These are phyloP conservation scores for Oryzaephilus surinamensis DNA, from an alignment of 1,140 invertebrate genomes.

Conservation along the genomic window DNA sequence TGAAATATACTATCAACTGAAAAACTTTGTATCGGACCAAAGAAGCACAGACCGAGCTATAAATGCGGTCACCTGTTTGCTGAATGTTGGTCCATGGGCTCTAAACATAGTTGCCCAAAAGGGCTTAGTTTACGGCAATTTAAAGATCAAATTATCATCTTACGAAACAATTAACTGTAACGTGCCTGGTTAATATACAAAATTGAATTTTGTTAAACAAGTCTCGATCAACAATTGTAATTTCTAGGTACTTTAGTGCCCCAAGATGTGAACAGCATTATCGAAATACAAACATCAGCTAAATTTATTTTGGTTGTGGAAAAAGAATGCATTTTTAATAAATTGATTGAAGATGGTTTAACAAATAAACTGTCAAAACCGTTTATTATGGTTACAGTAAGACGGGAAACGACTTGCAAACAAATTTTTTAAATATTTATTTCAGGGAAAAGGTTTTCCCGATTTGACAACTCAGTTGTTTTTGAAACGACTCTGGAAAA, in stretches of 20 bases:
- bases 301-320: constrained; percentile 79
- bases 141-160: constrained; percentile 50
- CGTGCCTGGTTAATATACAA: constrained; percentile 37
- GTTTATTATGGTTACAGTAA: constrained; percentile 72
- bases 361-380: constrained; percentile 41
- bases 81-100: constrained; percentile 58
- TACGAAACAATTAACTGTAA: constrained; percentile 52
- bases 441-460: constrained; percentile 86
- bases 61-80: constrained; percentile 55
- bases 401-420: constrained; percentile 6
- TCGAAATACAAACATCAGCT: constrained; percentile 50
- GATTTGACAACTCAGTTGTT: constrained; percentile 76
- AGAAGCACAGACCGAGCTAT: constrained; percentile 48
- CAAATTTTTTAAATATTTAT: constrained; percentile 6
- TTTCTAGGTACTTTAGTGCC: constrained; percentile 57
- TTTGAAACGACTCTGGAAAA: constrained; percentile 54
- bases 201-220: neutral
- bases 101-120: constrained; percentile 67
- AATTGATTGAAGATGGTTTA: constrained; percentile 62
- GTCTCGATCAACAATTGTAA: constrained; percentile 5
- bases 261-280: constrained; percentile 51
- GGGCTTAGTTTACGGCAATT: constrained; percentile 66
- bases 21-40: constrained; percentile 47
- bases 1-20: constrained; percentile 48
- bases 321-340: constrained; percentile 88